These are phyloP conservation scores for Aphelenchoides avenae DNA, from an alignment of 1,140 invertebrate species.

Conservation along the genomic window DNA sequence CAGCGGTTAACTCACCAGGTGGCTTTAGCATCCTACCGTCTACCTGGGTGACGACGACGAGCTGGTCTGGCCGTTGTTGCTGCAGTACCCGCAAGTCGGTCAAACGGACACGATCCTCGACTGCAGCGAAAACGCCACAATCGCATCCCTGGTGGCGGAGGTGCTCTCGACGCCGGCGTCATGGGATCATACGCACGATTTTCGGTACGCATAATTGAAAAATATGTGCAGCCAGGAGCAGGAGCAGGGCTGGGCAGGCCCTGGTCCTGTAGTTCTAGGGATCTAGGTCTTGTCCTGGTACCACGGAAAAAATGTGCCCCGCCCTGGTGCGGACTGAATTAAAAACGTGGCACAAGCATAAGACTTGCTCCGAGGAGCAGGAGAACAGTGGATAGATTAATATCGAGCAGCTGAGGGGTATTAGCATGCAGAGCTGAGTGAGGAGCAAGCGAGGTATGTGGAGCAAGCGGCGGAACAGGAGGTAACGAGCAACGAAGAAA, in stretches of 20 bases:
- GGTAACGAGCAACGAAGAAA: too few species aligned
- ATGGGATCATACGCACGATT: constrained; percentile 45
- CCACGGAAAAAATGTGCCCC: background rate
- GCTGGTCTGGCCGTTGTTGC: constrained; percentile 75
- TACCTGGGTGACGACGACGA: constrained; percentile 63
- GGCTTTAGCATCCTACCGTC: constrained; percentile 64
- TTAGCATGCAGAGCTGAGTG: too few species aligned
- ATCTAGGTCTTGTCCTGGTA: background rate
- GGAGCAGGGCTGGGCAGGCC: constrained; percentile 1
- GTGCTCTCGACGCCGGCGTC: constrained; percentile 41
- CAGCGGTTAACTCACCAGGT: too few species aligned
- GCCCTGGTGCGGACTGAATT: background rate
- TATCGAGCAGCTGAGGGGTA: too few species aligned
- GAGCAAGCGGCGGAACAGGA: too few species aligned
- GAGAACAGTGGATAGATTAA: too few species aligned
- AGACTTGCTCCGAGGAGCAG: too few species aligned
- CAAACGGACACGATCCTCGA: constrained; percentile 62
- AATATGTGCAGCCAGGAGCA: background rate
- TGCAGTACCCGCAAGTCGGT: constrained; percentile 74
- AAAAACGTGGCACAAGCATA: background rate
- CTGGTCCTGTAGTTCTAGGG: background rate
- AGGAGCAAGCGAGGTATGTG: too few species aligned
- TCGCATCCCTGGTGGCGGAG: constrained; percentile 33
- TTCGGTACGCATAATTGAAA: constrained; percentile 19
- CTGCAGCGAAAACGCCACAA: constrained; percentile 28